Base-by-base conservation (phyloP, 2,797 vertebrate genomes). In the Cheirogaleus major region DNA sequence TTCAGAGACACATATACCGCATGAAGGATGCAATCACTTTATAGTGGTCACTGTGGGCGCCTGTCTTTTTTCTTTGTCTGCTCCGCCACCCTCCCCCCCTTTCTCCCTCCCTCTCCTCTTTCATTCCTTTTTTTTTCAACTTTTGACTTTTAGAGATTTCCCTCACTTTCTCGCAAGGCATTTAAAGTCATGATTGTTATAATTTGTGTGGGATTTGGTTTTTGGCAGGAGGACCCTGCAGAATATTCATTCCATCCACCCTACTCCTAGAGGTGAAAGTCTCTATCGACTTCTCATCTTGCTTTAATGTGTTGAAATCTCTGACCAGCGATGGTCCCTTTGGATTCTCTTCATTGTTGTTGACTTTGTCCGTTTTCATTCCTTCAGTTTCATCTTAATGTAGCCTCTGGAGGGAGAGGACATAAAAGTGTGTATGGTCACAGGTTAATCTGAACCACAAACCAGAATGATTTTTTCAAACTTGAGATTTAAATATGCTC, bases 401-500 rank as follows among this genome's bases (percentile, higher is more conserved):
- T 23, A 2, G 4, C 90, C 91, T 85, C 91, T 82, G 50, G 88
- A 73, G 76, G 52, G 76, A 93, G 75, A 79, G 41, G n/a, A 92
- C 78, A 35, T 57, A 78, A 89, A 73, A 22, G 43, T 52, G 22
- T 88, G 55, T 73, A 72, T 88, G 45, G 84, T 93, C 59, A 45
- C 50, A n/a, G 20, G 14, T 82, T 93, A 81, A 69, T 87, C 67
- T 81, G 87, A 81, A 43, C n/a, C 45, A 61, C 43, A 96, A 88
- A 78, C 76, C 50, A 73, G 76, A 84, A 78, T 5, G 4, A n/a
- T 8, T 85, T 81, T 95, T 48, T 92, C 78, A 75, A 50, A 73
- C 61, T 73, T 78, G 63, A 95, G 50, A 89, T 93, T 90, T 88
- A 70, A 91, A 91, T 92, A 61, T 65, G 43, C 27, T 92, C 30